A percentile compares a stretch with the other conserved stretches of the same genome.
phyloP scores from a whole-genome alignment of 2,797 vertebrate species.

The Rhinella marina region DNA sequence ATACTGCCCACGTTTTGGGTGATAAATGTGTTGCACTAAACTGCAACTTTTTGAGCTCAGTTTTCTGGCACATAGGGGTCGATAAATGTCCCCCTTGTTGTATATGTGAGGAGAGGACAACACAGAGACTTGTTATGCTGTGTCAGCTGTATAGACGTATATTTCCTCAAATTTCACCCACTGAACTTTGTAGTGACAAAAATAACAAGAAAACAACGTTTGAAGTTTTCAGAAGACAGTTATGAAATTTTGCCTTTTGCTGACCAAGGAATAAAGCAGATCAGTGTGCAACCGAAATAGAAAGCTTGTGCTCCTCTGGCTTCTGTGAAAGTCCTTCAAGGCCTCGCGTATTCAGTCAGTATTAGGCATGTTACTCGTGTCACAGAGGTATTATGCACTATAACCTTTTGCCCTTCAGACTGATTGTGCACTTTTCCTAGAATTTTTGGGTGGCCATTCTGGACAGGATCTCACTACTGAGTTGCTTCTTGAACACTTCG shows the following conservation, averaged over 20 bases:
- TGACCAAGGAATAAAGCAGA: background rate
- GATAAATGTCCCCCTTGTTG: too few species aligned
- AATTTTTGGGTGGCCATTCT: too few species aligned
- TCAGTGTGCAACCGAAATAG: background rate
- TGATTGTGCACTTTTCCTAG: too few species aligned
- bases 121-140: background rate
- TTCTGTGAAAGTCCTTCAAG: background rate
- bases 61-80: too few species aligned
- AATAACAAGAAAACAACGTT: background rate
- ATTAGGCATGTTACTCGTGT: background rate
- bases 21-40: too few species aligned
- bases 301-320: background rate
- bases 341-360: background rate
- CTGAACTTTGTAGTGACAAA: background rate
- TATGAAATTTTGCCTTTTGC: constrained; percentile 4
- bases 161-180: background rate
- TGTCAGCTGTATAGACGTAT: background rate
- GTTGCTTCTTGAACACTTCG: too few species aligned
- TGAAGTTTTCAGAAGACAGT: background rate
- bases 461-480: too few species aligned
- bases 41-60: too few species aligned
- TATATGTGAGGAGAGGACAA: background rate
- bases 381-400: too few species aligned
- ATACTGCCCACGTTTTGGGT: too few species aligned
- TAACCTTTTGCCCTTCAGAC: too few species aligned